Evolutionary conservation across 2,797 vertebrate species (phyloP).

Genomic region (Dryobates pubescens): DNA sequence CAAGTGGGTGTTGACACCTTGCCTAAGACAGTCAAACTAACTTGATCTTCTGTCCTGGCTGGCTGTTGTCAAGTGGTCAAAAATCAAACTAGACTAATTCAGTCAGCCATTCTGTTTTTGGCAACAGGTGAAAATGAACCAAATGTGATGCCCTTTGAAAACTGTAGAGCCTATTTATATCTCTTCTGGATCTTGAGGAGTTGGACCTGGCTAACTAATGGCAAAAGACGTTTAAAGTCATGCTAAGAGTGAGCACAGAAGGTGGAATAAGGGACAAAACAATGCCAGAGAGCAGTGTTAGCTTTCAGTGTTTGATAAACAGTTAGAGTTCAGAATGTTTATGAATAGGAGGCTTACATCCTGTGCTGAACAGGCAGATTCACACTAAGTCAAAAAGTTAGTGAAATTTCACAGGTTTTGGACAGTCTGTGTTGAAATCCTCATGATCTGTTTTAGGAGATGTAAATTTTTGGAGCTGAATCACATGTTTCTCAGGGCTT

Average conservation of each 20-base stretch:
- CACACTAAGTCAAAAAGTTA: background rate
- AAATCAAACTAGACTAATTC: background rate
- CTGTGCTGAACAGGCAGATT: background rate
- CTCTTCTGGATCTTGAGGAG: background rate
- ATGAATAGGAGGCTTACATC: background rate
- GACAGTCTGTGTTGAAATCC: background rate
- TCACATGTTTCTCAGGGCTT: background rate
- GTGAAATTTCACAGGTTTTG: background rate
- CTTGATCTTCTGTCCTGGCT: background rate
- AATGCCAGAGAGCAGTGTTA: background rate
- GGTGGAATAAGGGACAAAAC: background rate
- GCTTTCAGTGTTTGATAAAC: background rate
- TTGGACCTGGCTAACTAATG: background rate
- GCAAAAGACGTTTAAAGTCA: rapidly evolving
- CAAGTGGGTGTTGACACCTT: background rate
- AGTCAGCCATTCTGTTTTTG: background rate
- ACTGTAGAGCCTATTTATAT: background rate
- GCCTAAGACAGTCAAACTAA: background rate
- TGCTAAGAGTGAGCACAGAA: background rate
- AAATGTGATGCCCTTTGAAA: background rate
- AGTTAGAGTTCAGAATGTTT: background rate
- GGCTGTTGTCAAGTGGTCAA: background rate
- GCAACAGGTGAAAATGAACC: background rate
- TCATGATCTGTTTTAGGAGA: background rate
- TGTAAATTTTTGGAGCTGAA: background rate